Evolutionary conservation across 2,113 vertebrate species (phyloP).

Genomic region (Plecotus auritus): DNA sequence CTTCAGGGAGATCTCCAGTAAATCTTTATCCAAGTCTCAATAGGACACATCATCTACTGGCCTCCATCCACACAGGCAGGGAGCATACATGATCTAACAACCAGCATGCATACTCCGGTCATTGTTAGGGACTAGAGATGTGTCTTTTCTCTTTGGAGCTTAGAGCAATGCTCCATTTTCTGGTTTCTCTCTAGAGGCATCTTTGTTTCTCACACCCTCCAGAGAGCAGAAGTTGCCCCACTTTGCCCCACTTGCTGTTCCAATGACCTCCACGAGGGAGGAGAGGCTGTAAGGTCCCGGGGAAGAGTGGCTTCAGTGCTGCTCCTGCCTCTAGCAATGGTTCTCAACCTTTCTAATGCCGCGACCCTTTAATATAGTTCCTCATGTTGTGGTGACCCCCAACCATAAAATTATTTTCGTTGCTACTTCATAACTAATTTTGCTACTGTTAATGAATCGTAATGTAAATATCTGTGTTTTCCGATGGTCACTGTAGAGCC

Average conservation of each 20-base stretch:
- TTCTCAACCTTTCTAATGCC: no score
- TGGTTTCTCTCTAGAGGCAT: not conserved
- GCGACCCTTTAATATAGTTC: no score
- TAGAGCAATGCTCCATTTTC: not conserved
- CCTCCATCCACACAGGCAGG: not conserved
- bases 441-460: no score
- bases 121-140: not conserved
- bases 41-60: not conserved
- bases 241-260: not conserved
- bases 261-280: not conserved
- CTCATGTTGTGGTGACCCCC: no score
- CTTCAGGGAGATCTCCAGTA: not conserved
- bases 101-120: not conserved
- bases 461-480: no score
- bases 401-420: no score
- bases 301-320: not conserved
- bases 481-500: no score
- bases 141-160: constrained; percentile 27
- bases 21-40: not conserved
- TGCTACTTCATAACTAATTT: no score
- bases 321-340: not conserved
- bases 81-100: not conserved
- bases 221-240: not conserved
- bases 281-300: not conserved
- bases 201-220: not conserved